These are phyloP conservation scores for Galemys pyrenaicus DNA, from an alignment of 2,113 vertebrate species.

Conservation along the genomic window DNA sequence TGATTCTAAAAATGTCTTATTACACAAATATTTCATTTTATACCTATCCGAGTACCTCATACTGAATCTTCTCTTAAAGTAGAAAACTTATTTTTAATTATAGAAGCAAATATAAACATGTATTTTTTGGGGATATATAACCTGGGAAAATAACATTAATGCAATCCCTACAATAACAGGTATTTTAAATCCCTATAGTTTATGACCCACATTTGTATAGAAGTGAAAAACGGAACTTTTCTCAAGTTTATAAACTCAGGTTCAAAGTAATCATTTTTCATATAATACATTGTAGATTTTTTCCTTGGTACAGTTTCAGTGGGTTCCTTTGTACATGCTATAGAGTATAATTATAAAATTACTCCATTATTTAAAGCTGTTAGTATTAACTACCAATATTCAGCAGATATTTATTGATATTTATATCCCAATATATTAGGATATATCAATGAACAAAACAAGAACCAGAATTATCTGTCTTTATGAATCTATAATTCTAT, in stretches of 20 bases:
- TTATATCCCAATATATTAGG: not conserved
- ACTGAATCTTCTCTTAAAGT: not conserved
- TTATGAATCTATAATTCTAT: not conserved
- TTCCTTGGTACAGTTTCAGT: not conserved
- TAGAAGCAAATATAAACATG: not conserved
- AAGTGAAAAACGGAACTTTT: not conserved
- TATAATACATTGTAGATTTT: not conserved
- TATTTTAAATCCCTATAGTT: not conserved
- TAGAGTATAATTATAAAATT: not conserved
- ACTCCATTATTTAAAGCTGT: not conserved
- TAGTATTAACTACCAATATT: not conserved
- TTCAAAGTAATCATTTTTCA: not conserved
- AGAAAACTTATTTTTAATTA: not conserved
- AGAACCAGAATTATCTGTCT: not conserved
- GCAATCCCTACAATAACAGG: not conserved
- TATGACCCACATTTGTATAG: not conserved
- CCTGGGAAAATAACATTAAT: not conserved
- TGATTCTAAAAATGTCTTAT: not conserved
- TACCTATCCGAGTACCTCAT: not conserved
- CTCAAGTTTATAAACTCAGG: not conserved
- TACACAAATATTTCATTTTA: constrained; percentile 8
- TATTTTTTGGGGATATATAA: not conserved
- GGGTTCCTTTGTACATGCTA: not conserved
- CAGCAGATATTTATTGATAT: not conserved
- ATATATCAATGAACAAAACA: not conserved